Percentiles rank a stretch among this genome's conserved stretches.
These are phyloP conservation scores for Euwallacea fornicatus DNA, from an alignment of 1,140 invertebrate genomes.

Conservation along the genomic window DNA sequence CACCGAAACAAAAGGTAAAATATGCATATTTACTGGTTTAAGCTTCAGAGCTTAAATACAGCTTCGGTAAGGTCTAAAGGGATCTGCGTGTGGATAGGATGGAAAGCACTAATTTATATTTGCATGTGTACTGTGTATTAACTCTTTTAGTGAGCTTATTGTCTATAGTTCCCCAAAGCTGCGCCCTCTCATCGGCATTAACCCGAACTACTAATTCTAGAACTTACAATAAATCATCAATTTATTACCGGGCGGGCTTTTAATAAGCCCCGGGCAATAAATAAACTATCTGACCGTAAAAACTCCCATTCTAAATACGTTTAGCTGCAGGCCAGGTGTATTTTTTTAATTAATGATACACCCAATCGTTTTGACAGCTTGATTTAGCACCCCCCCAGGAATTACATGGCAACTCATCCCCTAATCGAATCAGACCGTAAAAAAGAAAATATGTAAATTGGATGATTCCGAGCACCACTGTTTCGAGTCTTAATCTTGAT, in stretches of 20 bases:
- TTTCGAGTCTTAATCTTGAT: no score
- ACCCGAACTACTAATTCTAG: no score
- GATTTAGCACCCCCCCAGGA: slow-evolving; percentile 20
- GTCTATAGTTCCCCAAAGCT: not conserved
- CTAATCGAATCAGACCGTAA: slow-evolving; percentile 17
- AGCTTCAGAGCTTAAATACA: slow-evolving; percentile 4
- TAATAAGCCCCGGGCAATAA: not conserved
- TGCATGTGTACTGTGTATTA: not conserved
- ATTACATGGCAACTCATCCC: slow-evolving; percentile 18
- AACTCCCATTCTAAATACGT: slow-evolving; percentile 8
- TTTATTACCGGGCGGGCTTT: no score
- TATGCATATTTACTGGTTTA: slow-evolving; percentile 1
- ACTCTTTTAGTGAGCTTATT: not conserved
- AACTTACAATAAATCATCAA: no score
- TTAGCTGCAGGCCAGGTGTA: slow-evolving; percentile 16
- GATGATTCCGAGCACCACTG: no score
- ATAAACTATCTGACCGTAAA: slow-evolving; percentile 7
- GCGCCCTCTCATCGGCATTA: no score
- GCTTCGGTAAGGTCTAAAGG: not conserved
- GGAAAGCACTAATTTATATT: slow-evolving; percentile 9
- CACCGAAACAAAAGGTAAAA: slow-evolving; percentile 3
- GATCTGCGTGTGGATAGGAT: not conserved
- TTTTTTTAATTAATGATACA: slow-evolving; percentile 19
- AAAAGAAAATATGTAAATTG: slow-evolving; percentile 13
- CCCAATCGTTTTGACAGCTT: slow-evolving; percentile 21